Evolutionary conservation across 2,888 invertebrate genomes (phyloP).

Genomic region (Eurytoma californica): DNA sequence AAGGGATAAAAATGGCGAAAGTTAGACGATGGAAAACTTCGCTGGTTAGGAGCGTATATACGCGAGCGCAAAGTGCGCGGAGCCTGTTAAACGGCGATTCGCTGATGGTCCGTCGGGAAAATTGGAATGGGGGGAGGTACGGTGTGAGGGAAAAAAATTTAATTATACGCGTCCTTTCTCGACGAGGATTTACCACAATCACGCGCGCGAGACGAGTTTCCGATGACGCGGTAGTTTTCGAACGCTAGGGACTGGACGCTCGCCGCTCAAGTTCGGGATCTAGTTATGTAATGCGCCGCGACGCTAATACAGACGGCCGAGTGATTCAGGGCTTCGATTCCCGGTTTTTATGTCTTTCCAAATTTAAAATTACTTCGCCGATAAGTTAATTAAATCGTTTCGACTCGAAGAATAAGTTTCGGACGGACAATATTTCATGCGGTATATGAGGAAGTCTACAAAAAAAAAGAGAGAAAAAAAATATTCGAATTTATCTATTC

Average conservation of each 20-base stretch:
- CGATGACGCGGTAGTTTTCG: constrained; percentile 19
- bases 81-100: constrained; percentile 31
- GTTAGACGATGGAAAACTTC: constrained; percentile 32
- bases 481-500: too few relatives aligned
- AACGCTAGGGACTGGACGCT: background rate
- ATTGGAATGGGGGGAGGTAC: background rate
- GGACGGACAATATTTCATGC: too few relatives aligned
- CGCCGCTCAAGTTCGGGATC: constrained; percentile 12
- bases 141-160: constrained; percentile 16
- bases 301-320: background rate
- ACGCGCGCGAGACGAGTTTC: background rate
- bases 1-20: constrained; percentile 42
- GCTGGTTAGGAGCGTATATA: background rate
- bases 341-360: too few relatives aligned
- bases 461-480: too few relatives aligned
- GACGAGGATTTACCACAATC: constrained; percentile 28
- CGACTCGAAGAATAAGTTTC: too few relatives aligned
- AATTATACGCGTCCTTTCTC: constrained; percentile 30
- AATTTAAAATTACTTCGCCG: too few relatives aligned
- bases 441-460: too few relatives aligned
- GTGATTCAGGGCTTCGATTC: background rate
- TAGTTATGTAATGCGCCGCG: background rate
- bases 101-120: constrained; percentile 24
- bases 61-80: background rate
- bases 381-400: too few relatives aligned